Evolutionary conservation across 2,113 vertebrate species (phyloP).

Genomic region (Nesospiza acunhae): DNA sequence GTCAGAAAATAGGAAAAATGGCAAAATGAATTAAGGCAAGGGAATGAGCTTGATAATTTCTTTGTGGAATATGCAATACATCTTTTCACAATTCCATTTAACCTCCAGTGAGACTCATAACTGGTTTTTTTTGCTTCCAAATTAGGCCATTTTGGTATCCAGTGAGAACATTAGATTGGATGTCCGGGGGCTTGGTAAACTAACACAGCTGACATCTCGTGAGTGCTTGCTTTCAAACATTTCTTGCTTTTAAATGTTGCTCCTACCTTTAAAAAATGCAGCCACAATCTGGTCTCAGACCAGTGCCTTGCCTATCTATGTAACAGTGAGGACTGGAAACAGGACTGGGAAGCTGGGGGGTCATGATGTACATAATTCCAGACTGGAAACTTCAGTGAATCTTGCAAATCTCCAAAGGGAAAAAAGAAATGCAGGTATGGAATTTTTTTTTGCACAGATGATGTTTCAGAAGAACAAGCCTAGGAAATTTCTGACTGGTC

Average conservation of each 20-base stretch:
- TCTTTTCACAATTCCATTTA: background rate
- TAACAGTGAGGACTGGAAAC: background rate
- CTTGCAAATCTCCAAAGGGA: background rate
- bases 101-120: background rate
- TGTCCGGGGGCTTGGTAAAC: background rate
- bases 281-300: fast-evolving
- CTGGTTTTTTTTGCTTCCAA: background rate
- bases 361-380: background rate
- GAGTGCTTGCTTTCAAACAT: background rate
- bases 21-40: background rate
- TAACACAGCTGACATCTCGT: background rate
- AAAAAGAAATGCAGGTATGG: background rate
- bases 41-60: background rate
- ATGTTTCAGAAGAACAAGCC: background rate
- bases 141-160: background rate
- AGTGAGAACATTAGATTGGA: background rate
- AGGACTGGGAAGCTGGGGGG: background rate
- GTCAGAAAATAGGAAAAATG: background rate
- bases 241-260: background rate
- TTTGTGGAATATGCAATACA: background rate
- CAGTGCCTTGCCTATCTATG: background rate
- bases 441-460: background rate
- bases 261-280: background rate
- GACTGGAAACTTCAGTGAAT: background rate
- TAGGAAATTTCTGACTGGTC: background rate